phyloP scores from a whole-genome alignment of 2,797 vertebrate species.

The Iguana delicatissima region DNA sequence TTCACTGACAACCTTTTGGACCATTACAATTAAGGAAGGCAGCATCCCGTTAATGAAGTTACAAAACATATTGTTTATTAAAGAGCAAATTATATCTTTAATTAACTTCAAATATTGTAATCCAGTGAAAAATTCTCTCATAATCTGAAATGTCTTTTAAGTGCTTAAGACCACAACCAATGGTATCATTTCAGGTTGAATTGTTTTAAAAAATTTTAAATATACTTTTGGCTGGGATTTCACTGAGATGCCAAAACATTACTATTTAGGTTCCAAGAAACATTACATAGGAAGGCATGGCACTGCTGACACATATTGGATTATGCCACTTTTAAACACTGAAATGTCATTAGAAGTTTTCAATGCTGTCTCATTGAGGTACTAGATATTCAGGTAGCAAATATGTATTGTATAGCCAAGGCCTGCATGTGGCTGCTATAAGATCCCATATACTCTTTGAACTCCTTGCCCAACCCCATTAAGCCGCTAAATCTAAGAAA shows the following conservation, averaged over 20 bases:
- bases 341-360: neutral
- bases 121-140: conserved; percentile 70
- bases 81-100: conserved; percentile 76
- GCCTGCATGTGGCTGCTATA: too few relatives aligned
- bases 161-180: conserved; percentile 48
- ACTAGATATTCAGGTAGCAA: neutral
- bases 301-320: neutral
- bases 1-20: conserved; percentile 77
- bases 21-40: conserved; percentile 76
- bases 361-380: neutral
- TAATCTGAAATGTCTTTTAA: conserved; percentile 67
- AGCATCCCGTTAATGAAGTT: conserved; percentile 74
- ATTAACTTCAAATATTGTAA: conserved; percentile 75
- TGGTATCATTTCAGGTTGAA: conserved; percentile 44
- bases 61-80: conserved; percentile 78
- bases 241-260: conserved; percentile 13
- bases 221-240: neutral
- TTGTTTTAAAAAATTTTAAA: conserved; percentile 4
- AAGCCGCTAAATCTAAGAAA: too few relatives aligned
- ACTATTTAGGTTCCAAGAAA: neutral
- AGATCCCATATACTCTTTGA: too few relatives aligned
- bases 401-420: too few relatives aligned
- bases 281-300: neutral
- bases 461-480: too few relatives aligned
- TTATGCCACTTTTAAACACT: neutral